Evolutionary conservation across 2,113 vertebrate species (phyloP), one percentile per base, ranked within the genome.

Genomic region (Ctenomys sociabilis): DNA sequence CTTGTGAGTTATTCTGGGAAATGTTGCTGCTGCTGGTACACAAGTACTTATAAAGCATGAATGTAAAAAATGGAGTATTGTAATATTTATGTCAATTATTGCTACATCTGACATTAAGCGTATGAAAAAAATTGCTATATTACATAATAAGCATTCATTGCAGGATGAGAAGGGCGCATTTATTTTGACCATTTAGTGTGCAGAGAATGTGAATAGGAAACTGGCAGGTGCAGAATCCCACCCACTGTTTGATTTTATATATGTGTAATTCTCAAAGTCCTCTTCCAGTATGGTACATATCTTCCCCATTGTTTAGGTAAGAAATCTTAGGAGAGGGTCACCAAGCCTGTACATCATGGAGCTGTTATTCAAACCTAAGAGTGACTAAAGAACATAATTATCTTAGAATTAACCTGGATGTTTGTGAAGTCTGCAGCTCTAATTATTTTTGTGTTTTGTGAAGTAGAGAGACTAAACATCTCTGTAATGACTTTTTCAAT

Each of bases 401-500:
- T 86, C 45, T 30, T n/a, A 10, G 85, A 73, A 37, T 85, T 78
- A 84, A 30, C 54, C 45, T 91, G 26, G 75, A 32, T 77, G 9
- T 94, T 95, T 87, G 66, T 17, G 57, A 85, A 81, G 6, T 93
- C 68, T 81, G 43, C 24, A 80, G 37, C 80, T 90, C 12, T 52
- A 54, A 81, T 95, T 96, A 80, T 80, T 93, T 92, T 85, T 86
- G 64, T 83, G 84, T 37, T 45, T 93, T 66, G 57, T 54, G 45
- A 94, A 91, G 19, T 90, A 49, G 24, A n/a, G 64, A 87, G n/a
- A 89, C 37, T 81, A 75, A 83, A 37, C 59, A 57, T 37, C 52
- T 80, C 10, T 45, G 43, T 66, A 78, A 82, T 83, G 49, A 92
- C 64, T 83, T 64, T 72, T 37, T 96, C 28, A 91, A 52, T 32